A percentile compares a stretch with the other conserved stretches of the same genome.
phyloP scores from a whole-genome alignment of 2,888 invertebrate species.

The Busseola fusca region DNA sequence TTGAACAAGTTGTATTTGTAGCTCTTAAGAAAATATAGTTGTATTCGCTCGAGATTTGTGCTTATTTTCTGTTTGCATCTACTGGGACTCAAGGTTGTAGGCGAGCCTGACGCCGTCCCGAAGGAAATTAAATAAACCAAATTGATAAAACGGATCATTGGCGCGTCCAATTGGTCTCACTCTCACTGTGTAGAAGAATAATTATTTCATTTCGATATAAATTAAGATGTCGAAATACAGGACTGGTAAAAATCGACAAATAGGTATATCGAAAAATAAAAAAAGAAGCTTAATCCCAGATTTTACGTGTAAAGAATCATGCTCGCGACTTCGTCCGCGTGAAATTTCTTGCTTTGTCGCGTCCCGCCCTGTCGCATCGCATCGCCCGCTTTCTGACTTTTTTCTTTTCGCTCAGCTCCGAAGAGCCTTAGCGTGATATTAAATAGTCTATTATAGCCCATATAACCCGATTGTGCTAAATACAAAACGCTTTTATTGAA shows the following conservation, averaged over 20 bases:
- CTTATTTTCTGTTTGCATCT: constrained; percentile 46
- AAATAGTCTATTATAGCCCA: not conserved
- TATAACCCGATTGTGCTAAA: not conserved
- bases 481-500: not conserved
- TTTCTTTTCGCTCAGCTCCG: not conserved
- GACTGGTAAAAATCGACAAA: not conserved
- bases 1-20: constrained; percentile 49
- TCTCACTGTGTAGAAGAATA: not conserved
- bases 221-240: constrained; percentile 4
- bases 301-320: not conserved
- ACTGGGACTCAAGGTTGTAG: constrained; percentile 41
- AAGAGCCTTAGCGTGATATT: not conserved
- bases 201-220: constrained; percentile 6
- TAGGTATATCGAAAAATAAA: no score
- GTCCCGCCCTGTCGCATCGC: not conserved
- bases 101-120: constrained; percentile 23
- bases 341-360: not conserved
- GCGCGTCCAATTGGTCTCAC: constrained; percentile 11
- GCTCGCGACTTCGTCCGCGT: no score
- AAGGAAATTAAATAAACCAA: constrained; percentile 41
- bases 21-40: constrained; percentile 27
- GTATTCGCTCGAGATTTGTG: constrained; percentile 21
- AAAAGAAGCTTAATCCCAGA: not conserved
- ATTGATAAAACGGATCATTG: constrained; percentile 34
- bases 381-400: not conserved